phyloP scores from a whole-genome alignment of 1,140 invertebrate species.

The Psilanteris sp. region DNA sequence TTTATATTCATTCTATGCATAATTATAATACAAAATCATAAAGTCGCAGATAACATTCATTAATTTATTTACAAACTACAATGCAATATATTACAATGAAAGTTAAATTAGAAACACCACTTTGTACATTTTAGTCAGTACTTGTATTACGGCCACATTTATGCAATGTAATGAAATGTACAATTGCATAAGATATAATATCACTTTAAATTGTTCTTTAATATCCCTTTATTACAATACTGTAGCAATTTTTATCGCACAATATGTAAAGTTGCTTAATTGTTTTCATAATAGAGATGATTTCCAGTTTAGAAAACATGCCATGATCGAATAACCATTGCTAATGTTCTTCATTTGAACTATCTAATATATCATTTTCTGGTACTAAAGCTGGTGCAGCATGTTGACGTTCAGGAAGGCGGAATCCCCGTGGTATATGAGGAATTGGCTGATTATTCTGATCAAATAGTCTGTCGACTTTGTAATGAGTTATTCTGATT shows the following conservation, averaged over 20 bases:
- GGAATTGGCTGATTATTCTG: constrained; percentile 53
- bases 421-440: constrained; percentile 37
- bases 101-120: constrained; percentile 16
- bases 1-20: no score
- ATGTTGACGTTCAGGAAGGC: constrained; percentile 48
- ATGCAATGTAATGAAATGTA: no score
- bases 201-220: no score
- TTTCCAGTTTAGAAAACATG: no score
- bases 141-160: constrained; percentile 1
- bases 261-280: no score
- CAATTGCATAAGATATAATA: no score
- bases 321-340: not conserved
- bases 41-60: no score
- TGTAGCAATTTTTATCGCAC: not conserved
- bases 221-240: no score
- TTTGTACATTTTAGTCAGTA: constrained; percentile 30
- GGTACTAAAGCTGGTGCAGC: constrained; percentile 7
- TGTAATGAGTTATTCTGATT: constrained; percentile 72
- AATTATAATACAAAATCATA: no score
- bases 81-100: constrained; percentile 21
- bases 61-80: constrained; percentile 42
- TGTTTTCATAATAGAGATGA: no score
- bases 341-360: constrained; percentile 32
- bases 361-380: constrained; percentile 18
- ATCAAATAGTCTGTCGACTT: constrained; percentile 67